phyloP scores from a whole-genome alignment of 2,797 vertebrate species.

The Pseudochirops corinnae region DNA sequence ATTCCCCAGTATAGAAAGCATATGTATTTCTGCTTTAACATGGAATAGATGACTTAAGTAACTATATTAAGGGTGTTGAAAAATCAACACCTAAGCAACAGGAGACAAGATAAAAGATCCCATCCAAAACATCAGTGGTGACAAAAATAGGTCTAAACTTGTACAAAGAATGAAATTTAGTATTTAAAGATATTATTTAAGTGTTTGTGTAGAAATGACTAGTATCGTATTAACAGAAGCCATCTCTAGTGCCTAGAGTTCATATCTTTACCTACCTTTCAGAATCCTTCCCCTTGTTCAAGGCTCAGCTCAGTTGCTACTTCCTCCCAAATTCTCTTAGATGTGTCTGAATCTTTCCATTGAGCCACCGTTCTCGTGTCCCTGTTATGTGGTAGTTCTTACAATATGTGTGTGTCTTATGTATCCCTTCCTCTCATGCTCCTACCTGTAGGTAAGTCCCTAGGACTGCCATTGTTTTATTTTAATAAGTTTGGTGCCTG shows the following conservation, averaged over 20 bases:
- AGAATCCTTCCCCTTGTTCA: neutral
- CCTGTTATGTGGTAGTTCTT: neutral
- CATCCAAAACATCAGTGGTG: neutral
- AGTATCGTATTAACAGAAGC: neutral
- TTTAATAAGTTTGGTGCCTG: neutral
- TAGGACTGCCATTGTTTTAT: neutral
- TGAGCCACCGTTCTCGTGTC: neutral
- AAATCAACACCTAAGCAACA: neutral
- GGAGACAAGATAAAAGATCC: neutral
- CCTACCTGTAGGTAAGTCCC: neutral
- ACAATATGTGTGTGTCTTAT: neutral
- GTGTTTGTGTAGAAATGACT: neutral
- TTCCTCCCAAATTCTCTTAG: neutral
- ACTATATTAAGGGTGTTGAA: neutral
- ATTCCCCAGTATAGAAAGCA: neutral
- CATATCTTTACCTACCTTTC: neutral
- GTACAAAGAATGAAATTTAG: neutral
- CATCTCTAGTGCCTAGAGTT: neutral
- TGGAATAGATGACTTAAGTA: neutral
- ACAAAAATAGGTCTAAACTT: neutral
- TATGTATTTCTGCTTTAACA: constrained; percentile 39
- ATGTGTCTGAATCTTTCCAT: neutral
- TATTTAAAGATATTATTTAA: neutral
- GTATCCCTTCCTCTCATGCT: neutral
- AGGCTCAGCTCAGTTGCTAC: neutral